Evolutionary conservation across 2,888 invertebrate species (phyloP).

Genomic region (Micropterix aruncella): DNA sequence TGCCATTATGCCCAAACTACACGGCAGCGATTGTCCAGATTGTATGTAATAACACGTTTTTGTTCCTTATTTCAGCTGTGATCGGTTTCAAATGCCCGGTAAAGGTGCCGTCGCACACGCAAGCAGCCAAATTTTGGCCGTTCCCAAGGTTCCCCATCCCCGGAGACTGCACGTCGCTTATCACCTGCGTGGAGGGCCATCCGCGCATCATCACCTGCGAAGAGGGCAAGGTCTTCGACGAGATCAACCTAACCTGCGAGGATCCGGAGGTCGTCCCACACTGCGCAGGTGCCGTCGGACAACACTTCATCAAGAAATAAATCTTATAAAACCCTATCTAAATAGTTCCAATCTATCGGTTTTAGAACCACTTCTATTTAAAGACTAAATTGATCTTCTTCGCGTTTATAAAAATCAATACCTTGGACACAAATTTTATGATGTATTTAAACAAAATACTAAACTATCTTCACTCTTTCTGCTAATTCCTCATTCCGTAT

Average conservation of each 20-base stretch:
- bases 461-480: too few species aligned
- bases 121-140: conserved; percentile 83
- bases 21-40: too few species aligned
- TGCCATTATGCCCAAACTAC: too few species aligned
- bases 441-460: too few species aligned
- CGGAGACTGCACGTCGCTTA: conserved; percentile 73
- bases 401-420: too few species aligned
- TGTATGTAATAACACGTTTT: too few species aligned
- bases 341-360: not conserved
- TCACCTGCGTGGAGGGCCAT: conserved; percentile 83
- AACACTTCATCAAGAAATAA: too few species aligned
- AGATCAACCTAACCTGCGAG: conserved; percentile 69
- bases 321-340: too few species aligned
- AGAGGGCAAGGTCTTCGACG: conserved; percentile 77
- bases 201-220: conserved; percentile 81
- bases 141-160: conserved; percentile 83
- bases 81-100: conserved; percentile 87
- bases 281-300: conserved; percentile 21
- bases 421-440: too few species aligned
- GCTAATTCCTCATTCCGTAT: too few species aligned
- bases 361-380: not conserved
- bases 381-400: not conserved
- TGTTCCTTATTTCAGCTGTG: conserved; percentile 44
- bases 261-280: conserved; percentile 50
- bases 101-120: conserved; percentile 65